Evolutionary conservation across 2,888 invertebrate genomes (phyloP), one percentile per base, ranked within the genome.

Genomic region (Seira ritae): DNA sequence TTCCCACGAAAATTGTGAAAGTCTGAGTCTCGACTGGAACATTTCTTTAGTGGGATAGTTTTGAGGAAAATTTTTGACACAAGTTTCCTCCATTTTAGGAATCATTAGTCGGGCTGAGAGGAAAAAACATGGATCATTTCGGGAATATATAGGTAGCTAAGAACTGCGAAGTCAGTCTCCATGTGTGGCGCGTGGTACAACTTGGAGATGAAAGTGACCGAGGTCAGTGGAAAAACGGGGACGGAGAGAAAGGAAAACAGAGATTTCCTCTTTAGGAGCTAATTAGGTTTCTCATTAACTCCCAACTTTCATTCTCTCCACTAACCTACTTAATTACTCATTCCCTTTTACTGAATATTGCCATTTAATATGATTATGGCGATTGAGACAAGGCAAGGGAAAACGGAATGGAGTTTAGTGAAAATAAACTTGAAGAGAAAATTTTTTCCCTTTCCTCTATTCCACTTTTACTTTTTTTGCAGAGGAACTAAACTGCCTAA

Each of bases 251-350:
- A 50, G 50, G 1, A 50, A 50, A 50, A 50, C 15, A 50, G 50
- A 50, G 50, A 50, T 50, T 31, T 31, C 31, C 50, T 50, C 17
- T 50, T 50, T 50, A 50, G 50, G 15, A 50, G 50, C 50, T 50
- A 50, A 50, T 50, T 50, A 50, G 50, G 17, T 12, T n/a, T 50
- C 50, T 50, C 50, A 50, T 50, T 50, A 50, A 50, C 50, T 50
- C 50, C 50, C 50, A 50, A 50, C 50, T 50, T 50, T 50, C 50
- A 50, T 50, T 50, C 50, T 15, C 17, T n/a, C 50, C 50, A 15
- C 50, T 50, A 50, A 50, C 50, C 50, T 50, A 50, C 50, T 50
- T 50, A 50, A 50, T 50, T 50, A 50, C 50, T 50, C 50, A 50
- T 50, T 50, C 50, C 3, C 12, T 50, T 50, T n/a, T n/a, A 50